Base-by-base conservation (phyloP, 2,888 invertebrate species). In the Biston betularia region DNA sequence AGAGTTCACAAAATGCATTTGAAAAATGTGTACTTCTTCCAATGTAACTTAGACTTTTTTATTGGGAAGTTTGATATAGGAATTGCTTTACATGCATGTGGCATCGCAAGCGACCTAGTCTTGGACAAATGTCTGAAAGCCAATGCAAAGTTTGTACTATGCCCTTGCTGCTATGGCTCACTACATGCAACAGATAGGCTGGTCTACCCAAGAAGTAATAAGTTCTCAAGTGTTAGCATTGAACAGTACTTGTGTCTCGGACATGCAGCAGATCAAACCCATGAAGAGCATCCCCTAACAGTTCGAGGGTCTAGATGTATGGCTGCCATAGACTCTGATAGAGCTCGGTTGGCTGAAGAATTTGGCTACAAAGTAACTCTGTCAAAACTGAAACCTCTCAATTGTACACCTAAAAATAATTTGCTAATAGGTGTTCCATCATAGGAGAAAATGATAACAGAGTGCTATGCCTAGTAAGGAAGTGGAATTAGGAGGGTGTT, bases 91-190 rank as follows among this genome's bases (percentile, higher is more conserved):
- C 99, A 99, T 90, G 99, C 98, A 4, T 99, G 99, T 89, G 99
- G 99, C 0, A 97, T 98, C 11, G 98, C 98, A 0, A 98, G 98
- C 1, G 99, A 99, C 89, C 95, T 99, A 69, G 98, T 99, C 0
- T 93, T 99, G 57, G 95, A 97, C 77, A 96, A 97, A 81, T 99
- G 99, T 85, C 94, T 97, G 12, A 90, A 95, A 54, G 95, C 94
- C 12, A 94, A 94, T 64, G 98, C 98, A 0, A 95, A 96, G 72
- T 98, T 99, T 92, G 96, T 98, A 0, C 95, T 97, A 60, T 98
- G 98, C 80, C 99, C 99, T 0, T 99, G 99, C 85, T 99, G 99
- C 84, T 99, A 99, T 89, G 99, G 99, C 0, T 96, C 96, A 3
- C 94, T 99, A 12, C 96, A 97, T 86, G 95, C 96, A 70, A 98